phyloP scores from a whole-genome alignment of 2,888 invertebrate genomes.

The Steinernema hermaphroditum region DNA sequence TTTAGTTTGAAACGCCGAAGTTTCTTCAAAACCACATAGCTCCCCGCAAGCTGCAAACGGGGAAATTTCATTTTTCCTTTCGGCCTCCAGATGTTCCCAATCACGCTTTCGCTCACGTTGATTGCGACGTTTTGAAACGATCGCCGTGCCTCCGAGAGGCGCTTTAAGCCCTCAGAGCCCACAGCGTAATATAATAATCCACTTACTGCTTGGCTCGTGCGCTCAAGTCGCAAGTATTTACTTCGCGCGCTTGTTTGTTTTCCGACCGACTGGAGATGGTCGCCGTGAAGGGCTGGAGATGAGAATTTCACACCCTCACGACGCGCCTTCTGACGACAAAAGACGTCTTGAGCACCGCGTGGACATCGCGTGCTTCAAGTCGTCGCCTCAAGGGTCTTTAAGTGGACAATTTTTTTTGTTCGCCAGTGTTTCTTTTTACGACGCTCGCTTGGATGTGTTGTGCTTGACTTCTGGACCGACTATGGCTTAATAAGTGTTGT shows the following conservation, averaged over 20 bases:
- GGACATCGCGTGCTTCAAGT: background rate
- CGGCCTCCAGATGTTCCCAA: background rate
- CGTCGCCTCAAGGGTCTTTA: background rate
- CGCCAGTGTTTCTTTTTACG: background rate
- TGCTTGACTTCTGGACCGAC: background rate
- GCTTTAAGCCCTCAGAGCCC: background rate
- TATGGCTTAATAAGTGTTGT: background rate
- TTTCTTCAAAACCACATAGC: background rate
- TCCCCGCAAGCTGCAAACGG: too few relatives aligned
- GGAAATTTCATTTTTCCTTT: too few relatives aligned
- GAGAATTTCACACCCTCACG: conserved; percentile 17
- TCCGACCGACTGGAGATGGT: conserved; percentile 20
- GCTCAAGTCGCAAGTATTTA: background rate
- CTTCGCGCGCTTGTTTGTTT: conserved; percentile 16
- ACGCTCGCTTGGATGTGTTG: background rate
- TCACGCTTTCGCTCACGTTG: background rate
- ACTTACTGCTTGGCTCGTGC: conserved; percentile 4
- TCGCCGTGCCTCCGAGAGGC: too few relatives aligned
- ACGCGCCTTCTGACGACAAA: conserved; percentile 1
- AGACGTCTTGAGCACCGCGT: conserved; percentile 5
- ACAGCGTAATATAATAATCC: conserved; percentile 10
- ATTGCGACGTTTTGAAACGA: background rate
- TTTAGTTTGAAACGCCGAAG: background rate
- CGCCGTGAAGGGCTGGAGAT: background rate
- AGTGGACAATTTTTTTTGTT: background rate